Base-by-base conservation (phyloP, 2,113 vertebrate genomes). In the Neoarius graeffei region DNA sequence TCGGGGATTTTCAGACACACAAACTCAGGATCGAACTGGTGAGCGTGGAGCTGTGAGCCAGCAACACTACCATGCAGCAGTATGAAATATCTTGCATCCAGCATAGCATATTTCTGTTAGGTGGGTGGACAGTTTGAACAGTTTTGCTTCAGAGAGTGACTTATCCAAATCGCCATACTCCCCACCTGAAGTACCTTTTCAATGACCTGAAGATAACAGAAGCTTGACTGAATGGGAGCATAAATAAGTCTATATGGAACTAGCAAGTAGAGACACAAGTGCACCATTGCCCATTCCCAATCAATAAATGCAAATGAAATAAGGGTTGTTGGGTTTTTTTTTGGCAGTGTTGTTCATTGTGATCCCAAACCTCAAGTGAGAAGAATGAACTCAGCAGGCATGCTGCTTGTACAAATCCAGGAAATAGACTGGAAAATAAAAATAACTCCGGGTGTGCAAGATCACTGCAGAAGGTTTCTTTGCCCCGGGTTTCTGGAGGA, bases 321-420 rank as follows among this genome's bases (percentile, higher is more conserved):
- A 52, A 79, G 27, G 2, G 48, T 48, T 57, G 56, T 57, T 13
- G 13, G 54, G 2, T 42, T 42, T n/a, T 27, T 77, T 52, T 77
- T 77, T 50, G 8, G 35, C 48, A 76, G n/a, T 17, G 14, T 27
- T 27, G 11, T 56, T 54, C 13, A 56, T 27, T 27, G 7, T 7
- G 6, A 81, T 59, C 7, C n/a, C 15, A 59, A 81, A 30, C 54
- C 56, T 59, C 0, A 35, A 59, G 8, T 54, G 52, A 56, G 50
- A 56, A 27, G 14, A 80, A 80, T 80, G 6, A 27, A 80, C 52
- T 80, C n/a, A 56, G 52, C 52, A 80, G 76, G 25, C 76, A 54
- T 57, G 52, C 25, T 80, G 76, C 52, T 81, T 59, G 27, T 35
- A 81, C n/a, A 57, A 56, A 81, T 81, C 79, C 7, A 81, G 15